Evolutionary conservation across 1,140 invertebrate genomes (phyloP), one percentile per base, ranked within the genome.

Genomic region (roundworm (Caenorhabditis elegans)): DNA sequence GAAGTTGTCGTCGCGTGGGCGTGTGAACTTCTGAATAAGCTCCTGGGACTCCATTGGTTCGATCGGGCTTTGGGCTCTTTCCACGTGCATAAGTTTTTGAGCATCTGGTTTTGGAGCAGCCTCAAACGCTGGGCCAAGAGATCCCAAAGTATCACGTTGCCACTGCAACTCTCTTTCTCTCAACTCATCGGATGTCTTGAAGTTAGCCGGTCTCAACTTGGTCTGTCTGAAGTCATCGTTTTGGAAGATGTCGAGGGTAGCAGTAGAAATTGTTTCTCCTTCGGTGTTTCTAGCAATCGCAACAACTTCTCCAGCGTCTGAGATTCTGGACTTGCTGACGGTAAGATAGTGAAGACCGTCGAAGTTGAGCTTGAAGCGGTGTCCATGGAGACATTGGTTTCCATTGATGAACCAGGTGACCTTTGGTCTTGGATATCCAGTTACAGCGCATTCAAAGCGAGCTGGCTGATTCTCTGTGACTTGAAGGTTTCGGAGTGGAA

Each of bases 351-450:
- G 85, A 34, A 89, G 83, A 26, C 88, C 87, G 78, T 88, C 87
- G 79, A 85, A 88, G 79, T 81, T 85, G 15, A 89, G 85, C 53
- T 89, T 88, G 83, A 85, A 86, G 4, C 87, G 85, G 26, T 89
- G 85, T 17, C 87, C 86, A 81, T 89, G 86, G 26, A 90, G 53
- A n/a, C 87, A 89, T 77, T 89, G 88, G 36, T 81, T 85, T 28
- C 88, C 88, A 82, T 89, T 89, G 80, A 89, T 79, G 78, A 85
- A 89, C 88, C 88, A 89, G 26, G 86, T 86, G 11, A 89, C 86
- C 79, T 89, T 89, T 10, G 88, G 86, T 51, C 82, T 82, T 36
- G 88, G 88, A 78, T 87, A 82, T 51, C 87, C 88, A 47, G 82
- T 79, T n/a, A 89, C 88, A 46, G 88, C 88, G 49, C 88, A 89